A percentile compares a stretch with the other conserved stretches of the same genome.
Evolutionary conservation across 2,113 vertebrate species (phyloP).

Genomic region (Callithrix jacchus): DNA sequence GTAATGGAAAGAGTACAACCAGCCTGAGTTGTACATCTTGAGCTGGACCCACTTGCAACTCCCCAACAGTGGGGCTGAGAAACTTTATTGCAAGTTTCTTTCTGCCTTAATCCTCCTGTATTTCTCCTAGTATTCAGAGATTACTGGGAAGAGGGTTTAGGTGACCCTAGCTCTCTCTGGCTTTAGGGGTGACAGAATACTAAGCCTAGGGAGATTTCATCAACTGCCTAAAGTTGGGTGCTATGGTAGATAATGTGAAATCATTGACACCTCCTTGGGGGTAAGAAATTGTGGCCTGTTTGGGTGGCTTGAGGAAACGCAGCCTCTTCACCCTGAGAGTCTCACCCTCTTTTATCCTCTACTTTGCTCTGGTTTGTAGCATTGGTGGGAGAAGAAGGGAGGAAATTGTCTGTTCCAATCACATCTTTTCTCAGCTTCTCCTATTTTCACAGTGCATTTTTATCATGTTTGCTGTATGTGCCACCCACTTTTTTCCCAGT

Average conservation of each 20-base stretch:
- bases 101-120: neutral
- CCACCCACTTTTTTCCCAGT: neutral
- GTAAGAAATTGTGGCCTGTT: slow-evolving; percentile 4
- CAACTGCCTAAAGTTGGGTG: neutral
- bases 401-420: neutral
- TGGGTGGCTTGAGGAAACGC: neutral
- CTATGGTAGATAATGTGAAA: slow-evolving; percentile 2
- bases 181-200: slow-evolving; percentile 14
- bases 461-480: neutral
- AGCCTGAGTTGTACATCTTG: neutral
- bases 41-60: neutral
- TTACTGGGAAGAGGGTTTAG: neutral
- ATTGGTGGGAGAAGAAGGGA: neutral
- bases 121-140: neutral
- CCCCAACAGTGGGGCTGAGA: neutral
- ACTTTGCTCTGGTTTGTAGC: neutral
- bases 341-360: neutral
- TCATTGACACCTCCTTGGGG: neutral
- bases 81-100: slow-evolving; percentile 10
- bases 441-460: neutral
- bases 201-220: neutral
- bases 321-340: neutral
- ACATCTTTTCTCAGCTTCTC: neutral
- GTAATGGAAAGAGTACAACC: neutral
- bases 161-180: neutral